Evolutionary conservation across 1,140 invertebrate species (phyloP), one percentile per base, ranked within the genome.

Genomic region (Pogonomyrmex barbatus): DNA sequence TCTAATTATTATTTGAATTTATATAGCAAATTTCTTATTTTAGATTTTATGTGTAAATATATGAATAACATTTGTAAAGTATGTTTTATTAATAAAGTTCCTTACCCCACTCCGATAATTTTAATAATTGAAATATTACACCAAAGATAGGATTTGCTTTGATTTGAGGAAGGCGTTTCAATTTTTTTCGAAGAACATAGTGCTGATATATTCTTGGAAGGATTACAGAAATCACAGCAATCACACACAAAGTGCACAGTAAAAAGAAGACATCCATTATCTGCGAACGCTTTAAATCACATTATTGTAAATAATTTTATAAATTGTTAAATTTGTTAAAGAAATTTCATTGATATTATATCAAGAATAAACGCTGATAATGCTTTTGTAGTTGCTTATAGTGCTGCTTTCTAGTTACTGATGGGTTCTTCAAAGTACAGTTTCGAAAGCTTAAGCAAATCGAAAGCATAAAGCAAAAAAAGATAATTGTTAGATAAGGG

Each of bases 71-170:
- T 12, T 36, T 54, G 36, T 75, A 12, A 56, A 58, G n/a, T 24
- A 58, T 17, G 3, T 60, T 1, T 36, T 60, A 60, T 62, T 95
- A 89, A 96, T 96, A 42, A 95, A 94, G 6, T 95, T 90, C 2
- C 42, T 73, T 86, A 92, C 93, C 91, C 89, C 92, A 70, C 0
- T 52, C 67, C 2, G 84, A 58, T 12, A 88, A 0, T 30, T 63
- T 90, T 1, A 36, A 39, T 1, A 90, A 1, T 36, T 82, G 8
- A 33, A 88, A 71, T 17, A 47, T 1, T 3, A 88, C 12, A 6
- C 92, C 91, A 54, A 92, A 50, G 24, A 90, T 77, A 12, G 92
- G 91, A 58, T 63, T 68, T n/a, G 24, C 42, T 2, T 52, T 6
- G 4, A 71, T 77, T 60, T 86, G 68, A 1, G 91, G 91, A 52